phyloP scores from a whole-genome alignment of 2,113 vertebrate genomes.

The Dicrurus megarhynchus region DNA sequence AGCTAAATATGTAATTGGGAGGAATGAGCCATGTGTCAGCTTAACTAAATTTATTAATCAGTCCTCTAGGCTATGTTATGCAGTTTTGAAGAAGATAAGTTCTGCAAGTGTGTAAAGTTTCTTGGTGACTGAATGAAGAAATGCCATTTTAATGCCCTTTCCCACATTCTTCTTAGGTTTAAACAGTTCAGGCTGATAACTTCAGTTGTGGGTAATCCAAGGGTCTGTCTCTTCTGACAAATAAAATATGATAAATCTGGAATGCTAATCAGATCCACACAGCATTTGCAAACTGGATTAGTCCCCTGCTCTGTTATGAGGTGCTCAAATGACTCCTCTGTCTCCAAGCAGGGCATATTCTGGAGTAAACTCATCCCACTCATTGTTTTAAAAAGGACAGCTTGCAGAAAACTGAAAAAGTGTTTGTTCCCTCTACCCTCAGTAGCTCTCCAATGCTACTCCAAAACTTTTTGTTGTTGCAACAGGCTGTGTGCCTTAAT shows the following conservation, averaged over 20 bases:
- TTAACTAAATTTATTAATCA: background rate
- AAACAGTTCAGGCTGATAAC: background rate
- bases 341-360: too few species aligned
- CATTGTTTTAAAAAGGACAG: background rate
- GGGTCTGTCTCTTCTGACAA: background rate
- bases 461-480: background rate
- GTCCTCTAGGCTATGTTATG: background rate
- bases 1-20: background rate
- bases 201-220: background rate
- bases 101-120: background rate
- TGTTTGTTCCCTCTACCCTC: background rate
- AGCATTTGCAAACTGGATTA: background rate
- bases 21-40: background rate
- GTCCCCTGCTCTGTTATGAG: background rate
- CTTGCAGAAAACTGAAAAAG: background rate
- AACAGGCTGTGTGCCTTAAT: background rate
- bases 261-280: background rate
- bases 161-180: background rate
- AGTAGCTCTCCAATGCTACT: background rate
- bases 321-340: background rate
- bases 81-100: background rate
- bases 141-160: background rate
- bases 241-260: background rate
- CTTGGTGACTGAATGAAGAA: background rate
- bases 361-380: background rate